Percentiles rank a stretch among this genome's conserved stretches.
These are phyloP conservation scores for Dicaeum eximium DNA, from an alignment of 2,113 vertebrate species.

Conservation along the genomic window DNA sequence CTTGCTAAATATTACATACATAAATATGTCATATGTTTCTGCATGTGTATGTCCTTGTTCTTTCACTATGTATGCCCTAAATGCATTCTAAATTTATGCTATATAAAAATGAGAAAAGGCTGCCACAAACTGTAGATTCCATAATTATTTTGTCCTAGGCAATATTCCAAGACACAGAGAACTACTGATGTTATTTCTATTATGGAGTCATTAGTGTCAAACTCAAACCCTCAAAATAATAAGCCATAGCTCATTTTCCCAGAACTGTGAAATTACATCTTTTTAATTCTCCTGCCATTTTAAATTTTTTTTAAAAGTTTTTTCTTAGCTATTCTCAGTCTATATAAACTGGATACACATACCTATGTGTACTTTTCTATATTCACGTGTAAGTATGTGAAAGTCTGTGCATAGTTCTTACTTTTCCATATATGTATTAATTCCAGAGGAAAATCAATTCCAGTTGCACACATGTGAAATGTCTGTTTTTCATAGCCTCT, in stretches of 20 bases:
- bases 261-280: neutral
- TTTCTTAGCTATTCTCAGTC: neutral
- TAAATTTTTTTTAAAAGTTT: neutral
- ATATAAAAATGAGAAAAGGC: neutral
- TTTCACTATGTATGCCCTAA: neutral
- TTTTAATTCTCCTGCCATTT: neutral
- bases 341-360: neutral
- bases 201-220: neutral
- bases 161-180: neutral
- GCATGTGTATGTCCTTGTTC: neutral
- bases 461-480: neutral
- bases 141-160: neutral
- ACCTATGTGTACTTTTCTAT: neutral
- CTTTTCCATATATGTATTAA: neutral
- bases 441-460: slow-evolving; percentile 24
- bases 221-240: neutral
- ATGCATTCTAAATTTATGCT: neutral
- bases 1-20: neutral
- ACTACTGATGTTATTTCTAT: neutral
- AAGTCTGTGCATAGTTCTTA: neutral
- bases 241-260: neutral
- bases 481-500: slow-evolving; percentile 24
- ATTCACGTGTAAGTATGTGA: neutral
- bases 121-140: neutral
- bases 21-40: neutral